These are phyloP conservation scores for Neodiprion pinetum DNA, from an alignment of 1,140 invertebrate species.

Conservation along the genomic window DNA sequence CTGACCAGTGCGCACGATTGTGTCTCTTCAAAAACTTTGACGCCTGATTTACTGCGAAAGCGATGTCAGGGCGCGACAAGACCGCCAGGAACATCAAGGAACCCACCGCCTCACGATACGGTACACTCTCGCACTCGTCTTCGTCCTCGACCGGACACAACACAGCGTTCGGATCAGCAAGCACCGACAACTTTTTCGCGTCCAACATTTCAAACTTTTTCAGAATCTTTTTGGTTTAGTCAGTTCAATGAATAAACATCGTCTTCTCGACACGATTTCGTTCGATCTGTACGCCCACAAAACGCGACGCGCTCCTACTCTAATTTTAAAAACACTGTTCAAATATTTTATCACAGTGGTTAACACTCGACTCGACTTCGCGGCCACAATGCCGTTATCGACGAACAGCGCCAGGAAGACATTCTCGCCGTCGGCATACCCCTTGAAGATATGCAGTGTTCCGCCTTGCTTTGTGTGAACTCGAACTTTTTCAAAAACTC, in stretches of 20 bases:
- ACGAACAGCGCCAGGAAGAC: conserved; percentile 24
- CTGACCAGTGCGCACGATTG: no score
- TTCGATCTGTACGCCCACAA: conserved; percentile 2
- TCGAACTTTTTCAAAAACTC: conserved; percentile 27
- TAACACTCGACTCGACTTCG: conserved; percentile 12
- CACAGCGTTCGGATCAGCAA: background rate
- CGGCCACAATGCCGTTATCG: conserved; percentile 11
- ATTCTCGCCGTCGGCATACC: conserved; percentile 10
- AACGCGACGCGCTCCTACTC: conserved; percentile 10
- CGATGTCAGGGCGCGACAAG: no score
- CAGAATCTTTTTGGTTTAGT: background rate
- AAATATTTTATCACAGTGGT: conserved; percentile 5
- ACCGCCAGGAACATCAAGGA: no score
- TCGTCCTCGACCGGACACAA: background rate
- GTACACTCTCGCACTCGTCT: no score
- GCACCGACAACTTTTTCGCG: background rate
- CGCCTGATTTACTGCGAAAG: no score
- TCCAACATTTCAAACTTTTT: background rate
- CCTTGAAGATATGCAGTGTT: conserved; percentile 27
- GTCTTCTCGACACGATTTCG: background rate
- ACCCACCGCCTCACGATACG: no score
- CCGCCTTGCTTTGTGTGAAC: conserved; percentile 25
- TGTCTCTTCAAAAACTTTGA: no score
- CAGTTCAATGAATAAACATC: conserved; percentile 14
- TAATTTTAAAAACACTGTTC: conserved; percentile 10